Conservation (phyloP, 2,113 vertebrate genomes). For the Saccopteryx bilineata region DNA sequence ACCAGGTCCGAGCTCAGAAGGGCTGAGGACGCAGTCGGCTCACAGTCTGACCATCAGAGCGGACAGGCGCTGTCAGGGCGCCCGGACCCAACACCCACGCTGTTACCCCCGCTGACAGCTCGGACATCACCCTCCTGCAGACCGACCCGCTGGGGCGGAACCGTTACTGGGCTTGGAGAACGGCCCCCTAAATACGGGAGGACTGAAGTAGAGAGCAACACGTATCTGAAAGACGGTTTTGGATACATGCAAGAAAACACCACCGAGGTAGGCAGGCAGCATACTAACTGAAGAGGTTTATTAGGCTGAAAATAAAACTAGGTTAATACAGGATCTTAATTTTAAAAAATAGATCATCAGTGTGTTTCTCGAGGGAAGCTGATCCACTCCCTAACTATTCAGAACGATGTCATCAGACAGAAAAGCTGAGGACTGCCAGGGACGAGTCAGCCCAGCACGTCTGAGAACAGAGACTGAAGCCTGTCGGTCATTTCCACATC, state of each 20-base stretch:
- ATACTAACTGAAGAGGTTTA: neutral
- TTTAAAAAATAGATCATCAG: neutral
- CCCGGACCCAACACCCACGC: neutral
- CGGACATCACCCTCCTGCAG: neutral
- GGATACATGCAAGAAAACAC: neutral
- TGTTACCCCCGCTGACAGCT: neutral
- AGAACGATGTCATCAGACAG: neutral
- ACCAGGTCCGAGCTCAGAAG: neutral
- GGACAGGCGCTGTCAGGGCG: neutral
- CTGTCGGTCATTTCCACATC: neutral
- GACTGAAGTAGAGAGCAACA: neutral
- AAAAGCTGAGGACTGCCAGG: neutral
- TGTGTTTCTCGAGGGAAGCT: neutral
- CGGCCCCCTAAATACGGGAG: neutral
- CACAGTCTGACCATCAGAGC: too few relatives aligned
- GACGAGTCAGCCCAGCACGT: neutral
- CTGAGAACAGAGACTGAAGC: neutral
- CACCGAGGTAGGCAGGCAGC: neutral
- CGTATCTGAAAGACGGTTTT: neutral
- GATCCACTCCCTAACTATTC: neutral
- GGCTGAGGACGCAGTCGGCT: neutral
- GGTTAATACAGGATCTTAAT: neutral
- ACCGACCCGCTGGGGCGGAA: neutral
- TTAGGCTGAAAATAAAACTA: neutral
- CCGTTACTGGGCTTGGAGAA: neutral